phyloP scores from a whole-genome alignment of 2,888 invertebrate genomes.

The Brassicogethes aeneus region DNA sequence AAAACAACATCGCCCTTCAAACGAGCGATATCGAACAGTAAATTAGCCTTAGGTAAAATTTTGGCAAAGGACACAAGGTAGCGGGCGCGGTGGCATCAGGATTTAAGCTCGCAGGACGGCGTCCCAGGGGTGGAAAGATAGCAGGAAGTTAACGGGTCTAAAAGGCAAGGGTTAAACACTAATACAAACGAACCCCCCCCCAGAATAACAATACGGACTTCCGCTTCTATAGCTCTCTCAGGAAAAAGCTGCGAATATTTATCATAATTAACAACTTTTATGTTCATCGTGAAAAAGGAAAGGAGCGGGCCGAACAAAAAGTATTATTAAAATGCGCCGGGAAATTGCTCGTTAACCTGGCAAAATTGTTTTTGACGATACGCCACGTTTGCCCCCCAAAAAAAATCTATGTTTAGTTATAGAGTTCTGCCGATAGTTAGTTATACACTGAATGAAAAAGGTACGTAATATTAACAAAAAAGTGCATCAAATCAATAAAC shows the following conservation, averaged over 20 bases:
- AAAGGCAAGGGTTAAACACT: conserved; percentile 44
- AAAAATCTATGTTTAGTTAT: no score
- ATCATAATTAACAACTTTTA: conserved; percentile 45
- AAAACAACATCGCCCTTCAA: not conserved
- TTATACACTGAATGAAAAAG: no score
- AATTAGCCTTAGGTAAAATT: conserved; percentile 13
- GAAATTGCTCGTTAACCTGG: conserved; percentile 22
- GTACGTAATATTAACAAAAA: no score
- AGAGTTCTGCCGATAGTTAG: not conserved
- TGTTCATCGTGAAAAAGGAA: conserved; percentile 38
- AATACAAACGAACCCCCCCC: conserved; percentile 40
- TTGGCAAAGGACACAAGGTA: conserved; percentile 29
- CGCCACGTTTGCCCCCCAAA: no score
- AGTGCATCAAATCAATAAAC: no score
- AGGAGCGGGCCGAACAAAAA: conserved; percentile 36
- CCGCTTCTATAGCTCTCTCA: conserved; percentile 42
- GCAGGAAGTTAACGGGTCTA: conserved; percentile 40
- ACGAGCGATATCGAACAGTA: not conserved
- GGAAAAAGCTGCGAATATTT: conserved; percentile 44
- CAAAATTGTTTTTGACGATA: conserved; percentile 6
- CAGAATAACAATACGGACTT: conserved; percentile 42
- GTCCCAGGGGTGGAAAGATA: conserved; percentile 39
- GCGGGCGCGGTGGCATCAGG: conserved; percentile 24
- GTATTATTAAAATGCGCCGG: conserved; percentile 33
- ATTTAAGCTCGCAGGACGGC: conserved; percentile 34